phyloP scores from a whole-genome alignment of 2,888 invertebrate species.

The Drosophila neotestacea region DNA sequence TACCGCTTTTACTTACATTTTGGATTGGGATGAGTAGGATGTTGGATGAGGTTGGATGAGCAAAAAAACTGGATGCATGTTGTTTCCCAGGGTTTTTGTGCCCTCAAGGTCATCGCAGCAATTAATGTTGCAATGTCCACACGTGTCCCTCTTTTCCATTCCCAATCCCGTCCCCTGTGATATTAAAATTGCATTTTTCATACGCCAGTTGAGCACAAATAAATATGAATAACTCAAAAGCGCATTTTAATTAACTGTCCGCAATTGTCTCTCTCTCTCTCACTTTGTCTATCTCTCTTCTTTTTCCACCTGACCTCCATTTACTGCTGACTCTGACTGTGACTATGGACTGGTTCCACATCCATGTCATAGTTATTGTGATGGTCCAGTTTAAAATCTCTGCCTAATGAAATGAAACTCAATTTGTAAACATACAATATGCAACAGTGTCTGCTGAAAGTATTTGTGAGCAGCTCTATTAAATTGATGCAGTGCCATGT shows the following conservation, averaged over 20 bases:
- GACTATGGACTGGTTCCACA: not conserved
- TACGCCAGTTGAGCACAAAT: slow-evolving; percentile 58
- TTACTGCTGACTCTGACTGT: not conserved
- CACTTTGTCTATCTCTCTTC: not conserved
- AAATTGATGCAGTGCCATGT: not conserved
- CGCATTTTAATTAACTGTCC: slow-evolving; percentile 74
- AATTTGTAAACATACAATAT: slow-evolving; percentile 8
- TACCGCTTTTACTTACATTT: slow-evolving; percentile 12
- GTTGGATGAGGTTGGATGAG: not conserved
- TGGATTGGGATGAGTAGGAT: too few relatives aligned
- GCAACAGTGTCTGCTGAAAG: slow-evolving; percentile 21
- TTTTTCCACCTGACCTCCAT: not conserved
- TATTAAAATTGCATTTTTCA: slow-evolving; percentile 72
- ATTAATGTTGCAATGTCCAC: slow-evolving; percentile 60
- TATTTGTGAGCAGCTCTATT: slow-evolving; percentile 9
- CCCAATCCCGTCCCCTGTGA: not conserved
- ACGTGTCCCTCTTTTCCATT: slow-evolving; percentile 7
- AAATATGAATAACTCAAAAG: slow-evolving; percentile 74
- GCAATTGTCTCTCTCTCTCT: slow-evolving; percentile 27
- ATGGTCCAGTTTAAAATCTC: slow-evolving; percentile 44
- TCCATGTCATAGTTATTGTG: not conserved
- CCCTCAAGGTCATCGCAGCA: slow-evolving; percentile 48
- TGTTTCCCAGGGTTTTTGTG: not conserved
- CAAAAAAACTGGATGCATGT: slow-evolving; percentile 4
- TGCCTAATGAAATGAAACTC: slow-evolving; percentile 39